A percentile compares a stretch with the other conserved stretches of the same genome.
Conservation (phyloP, 2,888 invertebrate species). For the Pachymerium ferrugineum region DNA sequence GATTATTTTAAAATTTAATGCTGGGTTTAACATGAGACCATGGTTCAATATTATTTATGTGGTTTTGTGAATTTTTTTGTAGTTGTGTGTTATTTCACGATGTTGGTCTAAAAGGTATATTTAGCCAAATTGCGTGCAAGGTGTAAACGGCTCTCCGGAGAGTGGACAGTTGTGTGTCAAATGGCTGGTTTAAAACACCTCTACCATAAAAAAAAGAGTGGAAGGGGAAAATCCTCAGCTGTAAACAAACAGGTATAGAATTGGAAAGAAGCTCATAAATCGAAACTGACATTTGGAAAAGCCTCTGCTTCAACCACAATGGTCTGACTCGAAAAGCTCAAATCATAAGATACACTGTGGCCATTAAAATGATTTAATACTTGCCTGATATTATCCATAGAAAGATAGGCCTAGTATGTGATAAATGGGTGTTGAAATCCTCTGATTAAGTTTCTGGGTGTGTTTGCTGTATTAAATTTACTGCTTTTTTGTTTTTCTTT, state of each 20-base stretch:
- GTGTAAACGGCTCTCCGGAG: not conserved
- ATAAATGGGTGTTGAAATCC: conserved; percentile 5
- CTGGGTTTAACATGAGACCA: too few relatives aligned
- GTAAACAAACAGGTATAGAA: conserved; percentile 18
- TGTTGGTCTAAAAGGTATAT: too few relatives aligned
- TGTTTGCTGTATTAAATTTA: not conserved
- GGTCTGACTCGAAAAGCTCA: not conserved
- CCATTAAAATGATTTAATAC: conserved; percentile 18
- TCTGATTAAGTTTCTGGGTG: not conserved
- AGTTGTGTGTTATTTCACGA: too few relatives aligned
- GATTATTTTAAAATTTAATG: too few relatives aligned
- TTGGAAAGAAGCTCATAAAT: conserved; percentile 9
- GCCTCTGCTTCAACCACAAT: not conserved
- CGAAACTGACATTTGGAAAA: not conserved
- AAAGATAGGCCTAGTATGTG: not conserved
- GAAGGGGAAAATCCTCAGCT: not conserved
- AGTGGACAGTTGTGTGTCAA: not conserved
- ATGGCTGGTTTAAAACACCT: not conserved
- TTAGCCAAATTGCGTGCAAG: not conserved
- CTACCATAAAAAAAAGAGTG: not conserved
- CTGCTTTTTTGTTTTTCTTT: not conserved
- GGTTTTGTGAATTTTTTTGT: too few relatives aligned
- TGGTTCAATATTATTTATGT: too few relatives aligned
- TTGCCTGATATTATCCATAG: not conserved
- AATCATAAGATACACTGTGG: not conserved